Conservation (phyloP, 1,140 invertebrate species). For the Drosophila takahashii region DNA sequence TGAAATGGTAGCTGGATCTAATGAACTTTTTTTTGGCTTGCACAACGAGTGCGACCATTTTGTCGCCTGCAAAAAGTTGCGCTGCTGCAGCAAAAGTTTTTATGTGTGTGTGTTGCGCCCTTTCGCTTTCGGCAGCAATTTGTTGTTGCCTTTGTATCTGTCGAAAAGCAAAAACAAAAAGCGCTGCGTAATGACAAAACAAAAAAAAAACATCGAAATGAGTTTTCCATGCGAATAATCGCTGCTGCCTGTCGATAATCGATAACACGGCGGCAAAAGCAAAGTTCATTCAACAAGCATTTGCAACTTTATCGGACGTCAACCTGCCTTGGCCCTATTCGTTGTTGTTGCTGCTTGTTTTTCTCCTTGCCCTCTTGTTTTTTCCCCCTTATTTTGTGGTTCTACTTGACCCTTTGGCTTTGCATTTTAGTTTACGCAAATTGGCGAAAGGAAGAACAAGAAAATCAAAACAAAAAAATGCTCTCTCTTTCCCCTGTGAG, state of each 20-base stretch:
- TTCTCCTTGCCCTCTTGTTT: constrained; percentile 7
- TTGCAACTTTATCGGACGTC: constrained; percentile 76
- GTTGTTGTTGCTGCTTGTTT: constrained; percentile 26
- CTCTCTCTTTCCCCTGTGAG: not conserved
- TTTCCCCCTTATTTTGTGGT: constrained; percentile 25
- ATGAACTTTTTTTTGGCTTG: not conserved
- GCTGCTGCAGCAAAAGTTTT: constrained; percentile 57
- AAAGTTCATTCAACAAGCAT: constrained; percentile 64
- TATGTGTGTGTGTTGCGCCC: constrained; percentile 56
- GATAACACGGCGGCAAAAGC: constrained; percentile 45
- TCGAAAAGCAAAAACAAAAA: constrained; percentile 30
- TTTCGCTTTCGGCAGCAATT: constrained; percentile 75
- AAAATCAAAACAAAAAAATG: constrained; percentile 14
- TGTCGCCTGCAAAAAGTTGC: constrained; percentile 50
- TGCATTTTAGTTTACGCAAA: constrained; percentile 68
- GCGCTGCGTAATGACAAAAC: constrained; percentile 55
- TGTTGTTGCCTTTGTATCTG: constrained; percentile 42
- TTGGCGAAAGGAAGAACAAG: constrained; percentile 25
- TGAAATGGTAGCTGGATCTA: no score
- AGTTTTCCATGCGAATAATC: constrained; percentile 45
- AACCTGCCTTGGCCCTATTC: constrained; percentile 62
- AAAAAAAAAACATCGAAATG: constrained; percentile 18
- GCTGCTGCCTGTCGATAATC: constrained; percentile 38
- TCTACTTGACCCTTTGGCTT: constrained; percentile 69
- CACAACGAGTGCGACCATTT: constrained; percentile 34